phyloP scores from a whole-genome alignment of 2,797 vertebrate species.

The Pelochelys cantorii region DNA sequence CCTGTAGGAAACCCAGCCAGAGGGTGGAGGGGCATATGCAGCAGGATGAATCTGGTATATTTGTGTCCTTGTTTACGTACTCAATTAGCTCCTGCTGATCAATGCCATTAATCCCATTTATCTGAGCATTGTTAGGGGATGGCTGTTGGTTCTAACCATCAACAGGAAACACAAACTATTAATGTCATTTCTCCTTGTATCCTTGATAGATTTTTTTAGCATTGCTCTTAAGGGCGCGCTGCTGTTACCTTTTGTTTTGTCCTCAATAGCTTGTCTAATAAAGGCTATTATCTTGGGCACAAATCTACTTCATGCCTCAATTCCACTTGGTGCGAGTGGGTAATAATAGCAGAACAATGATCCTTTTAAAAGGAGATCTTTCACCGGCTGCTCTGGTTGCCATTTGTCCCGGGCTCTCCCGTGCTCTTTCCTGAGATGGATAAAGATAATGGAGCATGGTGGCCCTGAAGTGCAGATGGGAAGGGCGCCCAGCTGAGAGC shows the following conservation, averaged over 20 bases:
- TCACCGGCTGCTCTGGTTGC: slow-evolving; percentile 35
- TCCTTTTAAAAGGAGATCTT: slow-evolving; percentile 68
- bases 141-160: slow-evolving; percentile 29
- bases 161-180: slow-evolving; percentile 64
- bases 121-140: neutral
- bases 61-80: neutral
- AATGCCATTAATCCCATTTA: slow-evolving; percentile 27
- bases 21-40: neutral
- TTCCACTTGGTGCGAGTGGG: slow-evolving; percentile 53
- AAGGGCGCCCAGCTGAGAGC: slow-evolving; percentile 26
- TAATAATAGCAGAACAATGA: slow-evolving; percentile 58
- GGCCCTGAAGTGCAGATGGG: slow-evolving; percentile 22
- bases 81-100: slow-evolving; percentile 11
- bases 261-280: slow-evolving; percentile 78
- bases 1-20: neutral
- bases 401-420: slow-evolving; percentile 6
- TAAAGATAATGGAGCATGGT: slow-evolving; percentile 20
- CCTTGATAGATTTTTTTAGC: slow-evolving; percentile 64
- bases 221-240: slow-evolving; percentile 40
- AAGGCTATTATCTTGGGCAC: slow-evolving; percentile 74
- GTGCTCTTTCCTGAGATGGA: slow-evolving; percentile 47
- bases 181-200: slow-evolving; percentile 60
- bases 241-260: slow-evolving; percentile 76
- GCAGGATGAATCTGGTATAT: neutral
- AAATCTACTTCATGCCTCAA: slow-evolving; percentile 77